These are phyloP conservation scores for Neomicropteryx cornuta DNA, from an alignment of 1,140 invertebrate species.

Conservation along the genomic window DNA sequence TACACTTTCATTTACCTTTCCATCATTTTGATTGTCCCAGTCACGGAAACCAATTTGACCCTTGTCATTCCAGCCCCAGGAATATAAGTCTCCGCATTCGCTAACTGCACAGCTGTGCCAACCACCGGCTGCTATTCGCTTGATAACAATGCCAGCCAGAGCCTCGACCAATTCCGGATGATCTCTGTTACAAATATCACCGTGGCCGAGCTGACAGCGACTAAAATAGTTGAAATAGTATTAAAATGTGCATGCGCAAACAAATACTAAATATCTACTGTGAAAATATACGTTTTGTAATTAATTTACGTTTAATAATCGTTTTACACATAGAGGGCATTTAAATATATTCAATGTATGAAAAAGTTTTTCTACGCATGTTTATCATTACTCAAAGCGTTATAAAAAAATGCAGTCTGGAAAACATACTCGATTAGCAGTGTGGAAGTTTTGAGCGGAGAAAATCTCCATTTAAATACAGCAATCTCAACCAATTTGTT, in stretches of 20 bases:
- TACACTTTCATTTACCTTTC: not conserved
- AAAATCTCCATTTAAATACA: too few species aligned
- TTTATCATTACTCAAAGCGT: not conserved
- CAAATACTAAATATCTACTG: too few species aligned
- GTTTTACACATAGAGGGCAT: not conserved
- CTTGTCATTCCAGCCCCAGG: slow-evolving; percentile 86
- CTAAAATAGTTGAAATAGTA: slow-evolving; percentile 34
- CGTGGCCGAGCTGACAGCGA: slow-evolving; percentile 75
- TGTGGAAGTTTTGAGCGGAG: too few species aligned
- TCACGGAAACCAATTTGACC: slow-evolving; percentile 66
- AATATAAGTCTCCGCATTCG: slow-evolving; percentile 66
- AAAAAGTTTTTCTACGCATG: not conserved
- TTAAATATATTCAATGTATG: not conserved
- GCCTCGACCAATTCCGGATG: slow-evolving; percentile 54
- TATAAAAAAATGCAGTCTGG: slow-evolving; percentile 1
- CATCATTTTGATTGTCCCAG: slow-evolving; percentile 5
- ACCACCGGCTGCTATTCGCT: slow-evolving; percentile 60
- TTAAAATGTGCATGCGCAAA: too few species aligned
- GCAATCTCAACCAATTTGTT: too few species aligned
- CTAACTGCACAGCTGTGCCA: slow-evolving; percentile 78
- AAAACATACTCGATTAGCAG: too few species aligned
- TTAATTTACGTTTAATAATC: not conserved
- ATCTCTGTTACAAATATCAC: slow-evolving; percentile 48
- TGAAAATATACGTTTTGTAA: too few species aligned
- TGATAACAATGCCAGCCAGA: slow-evolving; percentile 59